Percentiles rank a stretch among this genome's conserved stretches.
Conservation (phyloP, 1,140 invertebrate species). For the Hylyphantes graminicola region DNA sequence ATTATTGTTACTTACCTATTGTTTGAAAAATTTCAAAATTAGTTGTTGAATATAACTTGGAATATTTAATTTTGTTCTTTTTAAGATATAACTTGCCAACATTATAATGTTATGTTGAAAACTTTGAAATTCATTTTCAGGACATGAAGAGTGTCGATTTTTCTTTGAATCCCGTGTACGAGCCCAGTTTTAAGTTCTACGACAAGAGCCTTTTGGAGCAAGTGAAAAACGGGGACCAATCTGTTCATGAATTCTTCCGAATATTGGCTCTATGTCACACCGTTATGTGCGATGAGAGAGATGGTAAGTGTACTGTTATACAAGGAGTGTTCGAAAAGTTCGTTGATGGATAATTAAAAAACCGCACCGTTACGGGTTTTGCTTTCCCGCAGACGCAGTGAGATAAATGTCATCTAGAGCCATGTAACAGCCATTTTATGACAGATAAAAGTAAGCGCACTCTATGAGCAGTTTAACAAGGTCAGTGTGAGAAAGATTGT, state of each 20-base stretch:
- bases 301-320: conserved; percentile 72
- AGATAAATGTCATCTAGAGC: too few relatives aligned
- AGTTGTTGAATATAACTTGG: too few relatives aligned
- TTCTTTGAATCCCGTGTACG: conserved; percentile 91
- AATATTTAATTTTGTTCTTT: too few relatives aligned
- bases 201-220: conserved; percentile 88
- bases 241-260: conserved; percentile 88
- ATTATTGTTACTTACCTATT: not conserved
- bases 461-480: too few relatives aligned
- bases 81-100: too few relatives aligned
- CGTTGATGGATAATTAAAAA: too few relatives aligned
- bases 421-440: too few relatives aligned
- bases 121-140: conserved; percentile 71
- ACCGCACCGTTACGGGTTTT: too few relatives aligned
- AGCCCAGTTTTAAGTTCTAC: conserved; percentile 93
- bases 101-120: not conserved
- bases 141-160: conserved; percentile 86
- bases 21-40: not conserved
- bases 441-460: too few relatives aligned
- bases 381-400: too few relatives aligned
- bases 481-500: too few relatives aligned
- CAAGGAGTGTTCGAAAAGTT: too few relatives aligned
- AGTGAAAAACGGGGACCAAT: conserved; percentile 76
- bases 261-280: conserved; percentile 93
- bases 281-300: conserved; percentile 95